Conservation (phyloP, 2,113 vertebrate genomes). For the Neolamprologus falcicula region DNA sequence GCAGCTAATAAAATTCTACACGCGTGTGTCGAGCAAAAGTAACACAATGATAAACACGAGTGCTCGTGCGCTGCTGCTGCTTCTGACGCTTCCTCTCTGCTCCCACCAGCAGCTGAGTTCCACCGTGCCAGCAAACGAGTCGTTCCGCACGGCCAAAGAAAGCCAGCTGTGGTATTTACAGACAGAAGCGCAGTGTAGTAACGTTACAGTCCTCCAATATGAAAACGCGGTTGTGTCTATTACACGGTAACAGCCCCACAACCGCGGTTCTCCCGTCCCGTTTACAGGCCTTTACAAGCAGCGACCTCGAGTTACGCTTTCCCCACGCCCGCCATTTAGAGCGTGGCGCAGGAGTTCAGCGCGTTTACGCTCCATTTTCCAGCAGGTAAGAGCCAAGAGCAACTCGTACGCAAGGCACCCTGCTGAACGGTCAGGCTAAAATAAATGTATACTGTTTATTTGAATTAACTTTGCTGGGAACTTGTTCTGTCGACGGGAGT, state of each 20-base stretch:
- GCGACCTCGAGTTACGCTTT: slow-evolving; percentile 54
- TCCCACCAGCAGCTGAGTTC: background rate
- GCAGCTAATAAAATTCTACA: background rate
- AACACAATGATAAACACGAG: background rate
- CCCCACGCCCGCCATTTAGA: slow-evolving; percentile 60
- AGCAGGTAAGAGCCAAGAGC: background rate
- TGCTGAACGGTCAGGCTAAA: fast-evolving
- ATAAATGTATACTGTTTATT: background rate
- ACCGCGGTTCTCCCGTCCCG: background rate
- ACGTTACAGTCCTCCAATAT: background rate
- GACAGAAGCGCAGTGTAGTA: background rate
- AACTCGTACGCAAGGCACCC: fast-evolving
- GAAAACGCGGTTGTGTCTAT: background rate
- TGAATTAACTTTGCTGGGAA: background rate
- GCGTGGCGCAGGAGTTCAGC: slow-evolving; percentile 23
- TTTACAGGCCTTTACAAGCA: slow-evolving; percentile 55
- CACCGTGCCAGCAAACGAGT: background rate
- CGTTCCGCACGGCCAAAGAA: background rate
- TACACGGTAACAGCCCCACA: background rate
- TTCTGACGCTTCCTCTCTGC: background rate
- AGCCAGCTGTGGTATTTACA: background rate
- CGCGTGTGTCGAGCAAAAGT: background rate
- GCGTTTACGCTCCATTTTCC: background rate
- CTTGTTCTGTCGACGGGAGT: background rate
- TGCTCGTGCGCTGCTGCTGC: background rate